Evolutionary conservation across 2,113 vertebrate species (phyloP).

Genomic region (Balaeniceps rex): DNA sequence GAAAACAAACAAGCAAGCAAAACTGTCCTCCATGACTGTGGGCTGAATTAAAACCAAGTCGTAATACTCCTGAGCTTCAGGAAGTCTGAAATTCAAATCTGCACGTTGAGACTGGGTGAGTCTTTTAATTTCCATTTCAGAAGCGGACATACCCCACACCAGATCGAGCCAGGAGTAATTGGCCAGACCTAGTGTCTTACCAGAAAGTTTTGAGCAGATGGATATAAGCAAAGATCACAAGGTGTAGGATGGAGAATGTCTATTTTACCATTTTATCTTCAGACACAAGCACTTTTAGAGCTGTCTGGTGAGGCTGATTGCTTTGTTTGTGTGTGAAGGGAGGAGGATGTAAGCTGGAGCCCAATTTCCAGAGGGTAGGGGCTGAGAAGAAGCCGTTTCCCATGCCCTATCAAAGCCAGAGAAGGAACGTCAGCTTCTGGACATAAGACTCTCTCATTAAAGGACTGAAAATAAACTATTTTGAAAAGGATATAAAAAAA

Average conservation of each 20-base stretch:
- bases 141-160: background rate
- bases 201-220: background rate
- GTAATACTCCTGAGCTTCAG: background rate
- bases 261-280: background rate
- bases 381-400: background rate
- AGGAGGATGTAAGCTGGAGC: background rate
- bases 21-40: background rate
- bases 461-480: background rate
- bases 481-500: background rate
- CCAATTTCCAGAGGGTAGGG: background rate
- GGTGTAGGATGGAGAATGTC: background rate
- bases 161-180: background rate
- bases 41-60: background rate
- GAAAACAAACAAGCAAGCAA: background rate
- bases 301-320: background rate
- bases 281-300: background rate
- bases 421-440: background rate
- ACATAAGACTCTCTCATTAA: background rate
- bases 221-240: background rate
- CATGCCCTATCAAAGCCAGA: background rate
- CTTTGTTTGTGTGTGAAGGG: fast-evolving
- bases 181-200: background rate
- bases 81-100: conserved; percentile 27
- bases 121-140: background rate
- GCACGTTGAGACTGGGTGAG: background rate